A percentile compares a stretch with the other conserved stretches of the same genome.
Conservation (phyloP, 2,113 vertebrate species). For the Gyps fulvus region DNA sequence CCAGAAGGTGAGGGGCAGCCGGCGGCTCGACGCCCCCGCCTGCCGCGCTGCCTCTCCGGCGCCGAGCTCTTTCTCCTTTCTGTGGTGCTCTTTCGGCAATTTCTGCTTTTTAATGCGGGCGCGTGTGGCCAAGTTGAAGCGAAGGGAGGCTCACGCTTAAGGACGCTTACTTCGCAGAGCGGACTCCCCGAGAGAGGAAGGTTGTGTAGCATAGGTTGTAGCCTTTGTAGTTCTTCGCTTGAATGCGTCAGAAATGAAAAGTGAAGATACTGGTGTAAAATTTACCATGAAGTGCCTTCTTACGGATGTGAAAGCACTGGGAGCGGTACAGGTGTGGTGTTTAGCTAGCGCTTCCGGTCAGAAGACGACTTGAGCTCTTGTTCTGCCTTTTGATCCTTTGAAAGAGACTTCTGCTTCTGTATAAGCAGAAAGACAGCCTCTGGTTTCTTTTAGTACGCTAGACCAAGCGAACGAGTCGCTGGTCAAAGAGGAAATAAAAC, state of each 20-base stretch:
- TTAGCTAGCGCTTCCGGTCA: background rate
- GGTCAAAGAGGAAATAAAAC: background rate
- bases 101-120: background rate
- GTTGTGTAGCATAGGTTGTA: background rate
- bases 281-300: background rate
- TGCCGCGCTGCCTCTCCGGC: background rate
- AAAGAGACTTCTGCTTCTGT: background rate
- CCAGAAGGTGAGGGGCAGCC: constrained; percentile 86
- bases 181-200: background rate
- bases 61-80: background rate
- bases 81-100: background rate
- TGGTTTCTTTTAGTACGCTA: background rate
- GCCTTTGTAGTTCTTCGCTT: background rate
- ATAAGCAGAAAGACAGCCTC: background rate
- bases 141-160: background rate
- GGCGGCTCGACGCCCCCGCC: background rate
- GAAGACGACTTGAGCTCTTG: background rate
- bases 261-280: background rate
- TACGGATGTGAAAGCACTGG: background rate
- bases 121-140: background rate
- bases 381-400: background rate
- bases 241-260: background rate
- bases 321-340: background rate
- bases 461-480: background rate
- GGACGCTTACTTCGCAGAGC: background rate